phyloP scores from a whole-genome alignment of 1,140 invertebrate species.

The Eurosta solidaginis region DNA sequence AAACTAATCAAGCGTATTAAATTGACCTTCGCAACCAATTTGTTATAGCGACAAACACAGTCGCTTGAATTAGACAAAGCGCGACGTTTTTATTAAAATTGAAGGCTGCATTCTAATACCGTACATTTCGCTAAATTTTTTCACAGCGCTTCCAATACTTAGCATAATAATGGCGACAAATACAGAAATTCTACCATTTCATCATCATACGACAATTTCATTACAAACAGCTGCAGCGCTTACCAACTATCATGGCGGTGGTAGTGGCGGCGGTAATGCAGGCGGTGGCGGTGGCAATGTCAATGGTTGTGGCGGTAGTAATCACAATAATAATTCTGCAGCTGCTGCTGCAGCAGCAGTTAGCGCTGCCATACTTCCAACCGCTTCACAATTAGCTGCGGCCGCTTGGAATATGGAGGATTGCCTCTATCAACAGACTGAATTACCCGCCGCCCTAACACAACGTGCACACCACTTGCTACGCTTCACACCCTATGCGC shows the following conservation, averaged over 20 bases:
- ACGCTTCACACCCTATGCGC: conserved; percentile 56
- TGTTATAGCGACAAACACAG: no score
- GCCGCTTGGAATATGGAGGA: conserved; percentile 52
- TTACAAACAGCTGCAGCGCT: conserved; percentile 53
- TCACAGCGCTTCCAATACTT: not conserved
- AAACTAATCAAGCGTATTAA: not conserved
- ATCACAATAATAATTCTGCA: conserved; percentile 28
- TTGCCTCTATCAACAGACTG: conserved; percentile 56
- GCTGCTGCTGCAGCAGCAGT: conserved; percentile 24
- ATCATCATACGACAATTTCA: conserved; percentile 55
- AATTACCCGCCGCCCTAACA: conserved; percentile 53
- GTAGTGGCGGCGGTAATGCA: conserved; percentile 37
- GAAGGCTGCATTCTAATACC: not conserved
- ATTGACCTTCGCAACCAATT: conserved; percentile 5
- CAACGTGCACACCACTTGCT: conserved; percentile 55
- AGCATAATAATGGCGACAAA: conserved; percentile 54
- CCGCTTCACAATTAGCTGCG: conserved; percentile 37
- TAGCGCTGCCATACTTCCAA: conserved; percentile 7
- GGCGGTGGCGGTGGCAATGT: conserved; percentile 32
- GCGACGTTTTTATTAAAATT: not conserved
- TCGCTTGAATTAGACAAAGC: not conserved
- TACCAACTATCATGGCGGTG: conserved; percentile 53
- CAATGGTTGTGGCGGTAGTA: conserved; percentile 32
- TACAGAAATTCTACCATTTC: conserved; percentile 55
- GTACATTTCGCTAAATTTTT: not conserved